Base-by-base conservation (phyloP, 2,113 vertebrate species). In the Ictidomys tridecemlineatus region DNA sequence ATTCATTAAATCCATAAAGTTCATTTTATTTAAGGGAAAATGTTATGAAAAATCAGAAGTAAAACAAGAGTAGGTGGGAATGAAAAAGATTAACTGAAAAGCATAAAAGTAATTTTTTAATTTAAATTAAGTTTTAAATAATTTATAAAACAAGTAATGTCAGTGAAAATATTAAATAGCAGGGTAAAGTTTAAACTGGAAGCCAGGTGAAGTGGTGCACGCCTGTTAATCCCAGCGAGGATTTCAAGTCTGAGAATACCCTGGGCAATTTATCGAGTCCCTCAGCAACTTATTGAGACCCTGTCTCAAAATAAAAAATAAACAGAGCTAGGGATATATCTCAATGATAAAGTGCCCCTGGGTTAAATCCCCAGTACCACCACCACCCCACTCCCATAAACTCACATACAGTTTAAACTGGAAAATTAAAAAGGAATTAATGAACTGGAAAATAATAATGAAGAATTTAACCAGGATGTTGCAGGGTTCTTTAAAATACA, bases 111-210 rank as follows among this genome's bases (percentile, higher is more conserved):
- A 51, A 77, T 51, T 70, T 65, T 82, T 22, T 85, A 89, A 89
- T 73, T 90, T 80, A 85, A 84, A 89, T 39, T 61, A 76, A 72
- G 8, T 63, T 94, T 95, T 79, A 88, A 95, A 85, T 51, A 67
- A 95, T 30, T 45, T 83, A 85, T 53, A 72, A 93, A 89, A 85
- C 67, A 45, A 96, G 26, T 32, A 88, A 87, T 32, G 3, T 12
- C 78, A 88, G 78, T 17, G n/a, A 51, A 93, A 92, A 89, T 90
- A 77, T 4, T 91, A 12, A 91, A 67, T 22, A 56, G 7, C 73
- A 11, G 0, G 11, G 22, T 39, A 65, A 94, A 92, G 58, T 89
- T 61, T 72, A 80, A 87, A 82, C n/a, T 65, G 42, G 24, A 70
- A 89, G 34, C 67, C 34, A n/a, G 16, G 7, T 24, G 7, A 18